phyloP scores from a whole-genome alignment of 2,888 invertebrate genomes.

The Drosophila mulleri region DNA sequence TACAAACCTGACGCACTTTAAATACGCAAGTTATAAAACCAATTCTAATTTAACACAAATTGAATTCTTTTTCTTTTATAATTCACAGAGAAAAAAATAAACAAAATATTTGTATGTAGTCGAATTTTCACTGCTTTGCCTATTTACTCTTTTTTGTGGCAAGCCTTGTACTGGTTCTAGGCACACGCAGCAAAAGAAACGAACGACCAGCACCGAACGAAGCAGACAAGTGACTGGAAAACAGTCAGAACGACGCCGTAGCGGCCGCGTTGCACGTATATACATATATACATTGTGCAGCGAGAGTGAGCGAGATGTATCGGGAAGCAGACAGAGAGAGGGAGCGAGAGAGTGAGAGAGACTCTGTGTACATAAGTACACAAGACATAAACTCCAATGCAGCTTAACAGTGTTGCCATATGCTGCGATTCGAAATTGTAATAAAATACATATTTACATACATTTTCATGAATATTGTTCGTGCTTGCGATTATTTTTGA shows the following conservation, averaged over 20 bases:
- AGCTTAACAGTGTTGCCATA: conserved; percentile 50
- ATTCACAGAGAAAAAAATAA: conserved; percentile 31
- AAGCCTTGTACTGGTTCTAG: conserved; percentile 32
- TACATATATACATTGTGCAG: conserved; percentile 36
- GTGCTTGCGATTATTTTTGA: not conserved
- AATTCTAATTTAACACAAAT: conserved; percentile 10
- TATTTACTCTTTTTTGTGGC: conserved; percentile 22
- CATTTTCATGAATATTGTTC: conserved; percentile 15
- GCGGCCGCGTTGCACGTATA: conserved; percentile 46
- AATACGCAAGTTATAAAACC: conserved; percentile 5
- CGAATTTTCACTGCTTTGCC: conserved; percentile 26
- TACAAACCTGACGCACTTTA: conserved; percentile 19
- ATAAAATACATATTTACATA: conserved; percentile 14
- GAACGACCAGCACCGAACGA: conserved; percentile 47
- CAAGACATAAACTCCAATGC: conserved; percentile 51
- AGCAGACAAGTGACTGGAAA: conserved; percentile 59
- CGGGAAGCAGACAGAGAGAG: conserved; percentile 7
- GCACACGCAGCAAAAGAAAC: conserved; percentile 17
- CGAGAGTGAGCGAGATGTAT: conserved; percentile 22
- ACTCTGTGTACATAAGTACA: conserved; percentile 25
- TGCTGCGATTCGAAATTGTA: conserved; percentile 28
- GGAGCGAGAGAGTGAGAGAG: conserved; percentile 7
- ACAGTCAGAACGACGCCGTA: conserved; percentile 48
- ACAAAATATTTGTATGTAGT: conserved; percentile 23
- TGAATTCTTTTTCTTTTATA: not conserved